Percentiles rank a stretch among this genome's conserved stretches.
These are phyloP conservation scores for Verasper variegatus DNA, from an alignment of 2,113 vertebrate genomes.

Conservation along the genomic window DNA sequence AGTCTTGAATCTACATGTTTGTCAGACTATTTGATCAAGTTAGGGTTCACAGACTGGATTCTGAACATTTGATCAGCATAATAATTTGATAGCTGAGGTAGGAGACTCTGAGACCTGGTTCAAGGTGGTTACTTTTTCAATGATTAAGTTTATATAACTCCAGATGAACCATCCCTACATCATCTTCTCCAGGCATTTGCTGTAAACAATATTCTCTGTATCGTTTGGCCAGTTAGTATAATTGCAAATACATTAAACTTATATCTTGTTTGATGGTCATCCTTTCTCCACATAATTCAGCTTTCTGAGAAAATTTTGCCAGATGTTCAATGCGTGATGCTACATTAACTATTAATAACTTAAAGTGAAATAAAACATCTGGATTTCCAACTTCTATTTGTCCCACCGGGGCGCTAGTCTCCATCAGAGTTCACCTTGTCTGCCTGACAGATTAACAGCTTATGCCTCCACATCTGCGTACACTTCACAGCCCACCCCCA, in stretches of 20 bases:
- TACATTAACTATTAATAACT: slow-evolving; percentile 12
- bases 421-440: slow-evolving; percentile 60
- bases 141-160: neutral
- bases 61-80: too few relatives aligned
- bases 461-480: slow-evolving; percentile 36
- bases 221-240: neutral
- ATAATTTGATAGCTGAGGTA: too few relatives aligned
- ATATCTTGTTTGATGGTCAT: neutral
- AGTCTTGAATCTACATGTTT: too few relatives aligned
- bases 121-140: too few relatives aligned
- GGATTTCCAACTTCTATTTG: slow-evolving; percentile 17
- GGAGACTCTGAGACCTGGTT: neutral
- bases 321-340: slow-evolving; percentile 4
- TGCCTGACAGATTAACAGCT: slow-evolving; percentile 68
- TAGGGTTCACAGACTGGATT: too few relatives aligned
- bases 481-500: slow-evolving; percentile 2
- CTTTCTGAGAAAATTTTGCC: slow-evolving; percentile 8
- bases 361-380: slow-evolving; percentile 11
- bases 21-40: too few relatives aligned
- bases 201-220: too few relatives aligned
- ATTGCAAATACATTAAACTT: neutral
- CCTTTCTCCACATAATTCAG: neutral
- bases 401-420: neutral
- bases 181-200: neutral
- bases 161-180: neutral